These are phyloP conservation scores for Haliclona indistincta DNA, from an alignment of 37 sponge, comb jelly and placozoan species.

Conservation along the genomic window DNA sequence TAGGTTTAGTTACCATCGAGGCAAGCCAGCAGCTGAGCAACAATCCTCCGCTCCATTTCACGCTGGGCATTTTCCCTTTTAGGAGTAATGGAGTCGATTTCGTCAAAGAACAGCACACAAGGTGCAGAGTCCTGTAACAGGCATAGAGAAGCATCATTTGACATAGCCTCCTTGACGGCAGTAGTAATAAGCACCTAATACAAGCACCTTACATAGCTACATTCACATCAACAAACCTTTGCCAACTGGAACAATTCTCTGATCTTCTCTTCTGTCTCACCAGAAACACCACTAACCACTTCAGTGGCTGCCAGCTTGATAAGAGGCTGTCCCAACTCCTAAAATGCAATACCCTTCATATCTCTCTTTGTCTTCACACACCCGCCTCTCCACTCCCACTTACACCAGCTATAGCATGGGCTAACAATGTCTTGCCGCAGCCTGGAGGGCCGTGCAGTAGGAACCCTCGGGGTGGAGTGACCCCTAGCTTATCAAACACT, in stretches of 20 bases:
- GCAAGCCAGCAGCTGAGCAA: constrained; percentile 89
- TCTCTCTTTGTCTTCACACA: neutral
- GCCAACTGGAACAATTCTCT: constrained; percentile 83
- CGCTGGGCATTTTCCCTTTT: constrained; percentile 89
- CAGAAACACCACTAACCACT: constrained; percentile 95
- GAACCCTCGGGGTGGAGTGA: constrained; percentile 83
- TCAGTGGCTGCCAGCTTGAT: constrained; percentile 91
- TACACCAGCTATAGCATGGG: constrained; percentile 95
- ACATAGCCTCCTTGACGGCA: too few relatives aligned
- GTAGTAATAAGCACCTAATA: neutral
- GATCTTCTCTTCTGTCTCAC: constrained; percentile 91
- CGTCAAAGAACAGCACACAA: constrained; percentile 93
- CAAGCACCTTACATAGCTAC: neutral
- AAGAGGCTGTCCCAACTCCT: constrained; percentile 89
- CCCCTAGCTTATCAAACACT: constrained; percentile 77
- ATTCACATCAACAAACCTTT: too few relatives aligned
- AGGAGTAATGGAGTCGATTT: constrained; percentile 94
- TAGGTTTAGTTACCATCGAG: constrained; percentile 72
- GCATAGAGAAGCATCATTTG: neutral
- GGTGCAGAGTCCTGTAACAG: constrained; percentile 66
- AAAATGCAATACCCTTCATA: neutral
- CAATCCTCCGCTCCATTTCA: constrained; percentile 98
- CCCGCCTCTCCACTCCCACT: neutral
- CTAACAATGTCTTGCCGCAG: constrained; percentile 97
- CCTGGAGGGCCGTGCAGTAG: constrained; percentile 99